Evolutionary conservation across 2,797 vertebrate genomes (phyloP), one percentile per base, ranked within the genome.

Genomic region (Perodicticus potto): DNA sequence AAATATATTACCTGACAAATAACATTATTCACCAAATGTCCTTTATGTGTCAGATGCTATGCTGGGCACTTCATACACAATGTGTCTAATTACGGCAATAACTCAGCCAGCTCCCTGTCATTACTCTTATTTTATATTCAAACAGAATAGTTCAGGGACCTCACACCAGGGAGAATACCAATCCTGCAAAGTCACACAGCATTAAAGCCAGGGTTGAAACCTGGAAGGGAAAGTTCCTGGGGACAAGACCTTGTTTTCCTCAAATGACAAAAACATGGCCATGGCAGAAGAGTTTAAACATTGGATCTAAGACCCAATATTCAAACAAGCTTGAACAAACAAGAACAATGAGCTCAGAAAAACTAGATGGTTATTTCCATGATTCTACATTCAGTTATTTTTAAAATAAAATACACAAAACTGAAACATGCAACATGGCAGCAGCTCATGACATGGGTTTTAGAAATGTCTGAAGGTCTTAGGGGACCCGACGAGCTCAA

Each of bases 41-140:
- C 93, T 83, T 74, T 72, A n/a, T n/a, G 43, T 87, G 70, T 93
- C 82, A 95, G 43, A 37, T 84, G 55, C 43, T 78, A 55, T 72
- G 37, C 86, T 70, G 76, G 87, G 69, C 32, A 83, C 53, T 83
- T 90, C 81, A 57, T n/a, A 72, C n/a, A 82, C 69, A 49, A 49
- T 73, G 69, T 72, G 70, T 87, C 86, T 95, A 87, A 95, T 78
- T 87, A 93, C 7, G 43, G 83, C 93, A 87, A 49, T 59, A 78
- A 73, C 55, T 40, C 57, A 87, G 63, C 87, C 87, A 91, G 94
- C 55, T 91, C 91, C 83, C 57, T 95, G 77, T 61, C 83, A 78
- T 7, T 16, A 34, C 53, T 84, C 43, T 84, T 55, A 11, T 34
- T 88, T 91, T 59, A 53, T 37, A 57, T n/a, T 80, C 37, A 55